Evolutionary conservation across 2,113 vertebrate species (phyloP).

Genomic region (Pangasianodon hypophthalmus): DNA sequence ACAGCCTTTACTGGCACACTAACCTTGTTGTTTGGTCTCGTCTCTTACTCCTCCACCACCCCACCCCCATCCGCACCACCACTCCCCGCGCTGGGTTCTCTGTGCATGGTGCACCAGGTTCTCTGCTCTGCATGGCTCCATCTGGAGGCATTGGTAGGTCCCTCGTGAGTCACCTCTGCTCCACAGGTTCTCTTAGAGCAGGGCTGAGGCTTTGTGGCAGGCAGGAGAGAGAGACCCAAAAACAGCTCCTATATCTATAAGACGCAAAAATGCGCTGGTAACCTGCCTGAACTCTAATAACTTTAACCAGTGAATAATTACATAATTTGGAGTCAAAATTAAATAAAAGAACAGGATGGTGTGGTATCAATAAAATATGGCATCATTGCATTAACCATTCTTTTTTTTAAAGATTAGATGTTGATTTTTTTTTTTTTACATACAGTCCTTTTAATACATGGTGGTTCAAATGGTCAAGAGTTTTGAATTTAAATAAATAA

Average conservation of each 20-base stretch:
- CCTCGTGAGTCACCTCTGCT: conserved; percentile 58
- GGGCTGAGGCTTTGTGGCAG: conserved; percentile 26
- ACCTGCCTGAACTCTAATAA: neutral
- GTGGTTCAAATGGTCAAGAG: neutral
- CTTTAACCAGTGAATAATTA: neutral
- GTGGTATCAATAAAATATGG: neutral
- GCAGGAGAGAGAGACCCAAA: conserved; percentile 18
- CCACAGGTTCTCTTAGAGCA: conserved; percentile 18
- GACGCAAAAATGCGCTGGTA: neutral
- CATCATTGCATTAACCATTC: neutral
- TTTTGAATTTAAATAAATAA: neutral
- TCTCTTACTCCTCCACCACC: conserved; percentile 20
- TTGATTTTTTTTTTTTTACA: neutral
- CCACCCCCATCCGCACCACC: conserved; percentile 14
- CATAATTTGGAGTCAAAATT: neutral
- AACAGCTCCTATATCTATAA: neutral
- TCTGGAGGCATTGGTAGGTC: conserved; percentile 83
- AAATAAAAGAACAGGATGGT: neutral
- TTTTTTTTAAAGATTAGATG: neutral
- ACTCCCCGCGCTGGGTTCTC: conserved; percentile 60
- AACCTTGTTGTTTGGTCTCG: conserved; percentile 48
- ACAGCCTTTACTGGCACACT: conserved; percentile 25
- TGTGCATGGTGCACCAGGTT: conserved; percentile 81
- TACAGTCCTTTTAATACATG: neutral
- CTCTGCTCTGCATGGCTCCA: conserved; percentile 83